These are phyloP conservation scores for Plebejus melissa DNA, from an alignment of 2,888 invertebrate genomes.

Conservation along the genomic window DNA sequence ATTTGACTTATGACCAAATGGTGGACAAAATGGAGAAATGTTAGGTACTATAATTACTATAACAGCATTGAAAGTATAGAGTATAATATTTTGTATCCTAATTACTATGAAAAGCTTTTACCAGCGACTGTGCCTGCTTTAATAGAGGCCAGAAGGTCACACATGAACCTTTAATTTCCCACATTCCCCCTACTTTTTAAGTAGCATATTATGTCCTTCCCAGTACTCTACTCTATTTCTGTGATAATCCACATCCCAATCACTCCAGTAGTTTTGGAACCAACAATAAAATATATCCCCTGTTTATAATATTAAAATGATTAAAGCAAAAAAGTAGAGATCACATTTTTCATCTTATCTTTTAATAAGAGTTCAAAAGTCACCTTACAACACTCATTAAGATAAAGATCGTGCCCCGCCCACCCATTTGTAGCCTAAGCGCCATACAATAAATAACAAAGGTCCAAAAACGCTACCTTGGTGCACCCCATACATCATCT, in stretches of 20 bases:
- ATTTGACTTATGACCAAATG: conserved; percentile 6
- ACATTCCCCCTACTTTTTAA: too few relatives aligned
- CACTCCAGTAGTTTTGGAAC: neutral
- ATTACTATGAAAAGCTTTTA: too few relatives aligned
- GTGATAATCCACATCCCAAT: too few relatives aligned
- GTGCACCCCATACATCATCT: conserved; percentile 35
- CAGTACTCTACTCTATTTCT: too few relatives aligned
- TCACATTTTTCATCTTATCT: conserved; percentile 4
- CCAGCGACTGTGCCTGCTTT: too few relatives aligned
- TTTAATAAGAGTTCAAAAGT: conserved; percentile 25
- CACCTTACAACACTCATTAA: conserved; percentile 40
- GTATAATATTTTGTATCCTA: neutral
- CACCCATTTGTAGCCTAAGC: conserved; percentile 35
- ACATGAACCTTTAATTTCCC: neutral
- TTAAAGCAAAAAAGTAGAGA: neutral
- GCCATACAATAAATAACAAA: conserved; percentile 34
- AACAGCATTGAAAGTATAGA: neutral
- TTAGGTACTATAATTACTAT: too few relatives aligned
- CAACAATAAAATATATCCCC: neutral
- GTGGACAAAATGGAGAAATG: neutral
- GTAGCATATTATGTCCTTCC: too few relatives aligned
- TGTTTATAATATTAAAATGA: neutral
- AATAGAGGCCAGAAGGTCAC: too few relatives aligned
- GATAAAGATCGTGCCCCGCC: conserved; percentile 41
- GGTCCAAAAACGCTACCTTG: conserved; percentile 37